phyloP scores from a whole-genome alignment of 2,113 vertebrate species.

The Coracopsis vasa region DNA sequence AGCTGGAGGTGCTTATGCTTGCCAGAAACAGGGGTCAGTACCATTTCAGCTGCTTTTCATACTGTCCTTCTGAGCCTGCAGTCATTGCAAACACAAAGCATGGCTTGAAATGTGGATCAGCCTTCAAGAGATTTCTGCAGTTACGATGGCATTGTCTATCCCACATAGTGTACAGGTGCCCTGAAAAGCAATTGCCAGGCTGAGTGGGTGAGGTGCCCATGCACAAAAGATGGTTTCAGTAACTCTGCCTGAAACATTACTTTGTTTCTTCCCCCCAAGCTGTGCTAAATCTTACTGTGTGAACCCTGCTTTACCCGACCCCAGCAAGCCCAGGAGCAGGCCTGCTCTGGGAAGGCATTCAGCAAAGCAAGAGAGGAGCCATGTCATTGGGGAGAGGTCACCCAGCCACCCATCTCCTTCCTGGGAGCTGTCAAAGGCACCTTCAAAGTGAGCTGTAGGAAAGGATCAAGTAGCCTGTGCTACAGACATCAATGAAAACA shows the following conservation, averaged over 20 bases:
- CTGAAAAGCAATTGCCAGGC: neutral
- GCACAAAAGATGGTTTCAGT: neutral
- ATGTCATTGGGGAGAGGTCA: neutral
- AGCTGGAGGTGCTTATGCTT: neutral
- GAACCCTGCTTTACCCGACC: neutral
- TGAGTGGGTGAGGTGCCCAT: neutral
- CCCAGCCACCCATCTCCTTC: neutral
- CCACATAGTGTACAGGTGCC: fast-evolving
- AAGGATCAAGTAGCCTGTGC: neutral
- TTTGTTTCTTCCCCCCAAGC: neutral
- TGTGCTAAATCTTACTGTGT: neutral
- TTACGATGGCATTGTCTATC: neutral
- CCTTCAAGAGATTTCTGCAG: neutral
- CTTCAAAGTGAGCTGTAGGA: neutral
- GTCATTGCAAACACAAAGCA: neutral
- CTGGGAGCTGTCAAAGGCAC: neutral
- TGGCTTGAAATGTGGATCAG: neutral
- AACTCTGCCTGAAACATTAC: neutral
- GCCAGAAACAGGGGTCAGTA: neutral
- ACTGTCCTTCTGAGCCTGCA: neutral
- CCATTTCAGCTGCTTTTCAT: neutral
- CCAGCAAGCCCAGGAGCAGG: neutral
- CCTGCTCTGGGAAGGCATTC: neutral
- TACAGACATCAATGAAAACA: neutral
- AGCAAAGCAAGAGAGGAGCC: neutral